Conservation (phyloP, 2,888 invertebrate genomes). For the Scelioninae gen. 1 region DNA sequence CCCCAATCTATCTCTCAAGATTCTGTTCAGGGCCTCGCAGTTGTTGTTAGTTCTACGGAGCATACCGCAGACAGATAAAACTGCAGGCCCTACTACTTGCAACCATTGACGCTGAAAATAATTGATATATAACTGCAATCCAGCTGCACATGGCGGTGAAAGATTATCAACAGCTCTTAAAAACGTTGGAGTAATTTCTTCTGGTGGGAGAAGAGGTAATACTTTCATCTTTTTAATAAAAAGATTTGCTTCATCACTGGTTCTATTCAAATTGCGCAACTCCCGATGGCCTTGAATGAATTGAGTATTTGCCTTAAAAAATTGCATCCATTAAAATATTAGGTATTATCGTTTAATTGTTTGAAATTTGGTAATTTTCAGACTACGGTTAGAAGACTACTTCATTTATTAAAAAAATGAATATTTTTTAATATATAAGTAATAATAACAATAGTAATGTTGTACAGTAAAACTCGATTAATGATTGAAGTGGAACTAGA, state of each 20-base stretch:
- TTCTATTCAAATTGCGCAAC: background rate
- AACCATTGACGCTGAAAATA: background rate
- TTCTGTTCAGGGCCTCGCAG: background rate
- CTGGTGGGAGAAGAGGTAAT: background rate
- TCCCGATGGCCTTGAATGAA: too few relatives aligned
- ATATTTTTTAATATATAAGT: too few relatives aligned
- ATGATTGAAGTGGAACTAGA: too few relatives aligned
- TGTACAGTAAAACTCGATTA: too few relatives aligned
- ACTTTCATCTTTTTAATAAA: background rate
- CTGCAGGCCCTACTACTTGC: background rate
- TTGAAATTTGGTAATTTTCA: too few relatives aligned
- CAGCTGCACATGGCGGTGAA: background rate
- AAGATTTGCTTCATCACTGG: background rate
- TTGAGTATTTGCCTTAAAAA: too few relatives aligned
- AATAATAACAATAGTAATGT: too few relatives aligned
- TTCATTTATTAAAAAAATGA: too few relatives aligned
- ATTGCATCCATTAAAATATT: too few relatives aligned
- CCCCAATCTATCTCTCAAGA: background rate
- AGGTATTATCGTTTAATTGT: too few relatives aligned
- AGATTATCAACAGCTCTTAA: too few relatives aligned
- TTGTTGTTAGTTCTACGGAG: background rate
- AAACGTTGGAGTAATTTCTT: background rate
- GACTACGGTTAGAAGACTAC: too few relatives aligned
- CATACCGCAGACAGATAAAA: background rate
- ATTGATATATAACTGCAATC: background rate